A percentile compares a stretch with the other conserved stretches of the same genome.
These are phyloP conservation scores for Tilapia sparmanii DNA, from an alignment of 2,113 vertebrate species.

Conservation along the genomic window DNA sequence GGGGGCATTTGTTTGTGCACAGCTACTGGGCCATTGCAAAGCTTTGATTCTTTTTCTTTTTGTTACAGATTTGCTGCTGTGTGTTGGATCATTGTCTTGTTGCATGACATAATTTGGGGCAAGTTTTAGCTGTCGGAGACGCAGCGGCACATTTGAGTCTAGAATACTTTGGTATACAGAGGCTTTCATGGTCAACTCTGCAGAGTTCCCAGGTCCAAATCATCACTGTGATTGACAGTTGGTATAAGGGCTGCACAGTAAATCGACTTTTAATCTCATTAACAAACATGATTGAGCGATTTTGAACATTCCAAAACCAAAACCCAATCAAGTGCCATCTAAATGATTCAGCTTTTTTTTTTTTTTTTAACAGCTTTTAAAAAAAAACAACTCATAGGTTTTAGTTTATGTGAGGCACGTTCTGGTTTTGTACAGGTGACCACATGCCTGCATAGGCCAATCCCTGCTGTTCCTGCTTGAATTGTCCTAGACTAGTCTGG, in stretches of 20 bases:
- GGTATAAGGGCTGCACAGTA: neutral
- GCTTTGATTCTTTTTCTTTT: neutral
- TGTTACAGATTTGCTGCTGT: neutral
- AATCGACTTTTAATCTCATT: neutral
- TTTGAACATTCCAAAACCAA: neutral
- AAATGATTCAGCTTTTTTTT: neutral
- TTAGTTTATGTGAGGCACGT: neutral
- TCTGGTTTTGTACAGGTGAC: neutral
- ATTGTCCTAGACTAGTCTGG: neutral
- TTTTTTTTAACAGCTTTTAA: fast-evolving
- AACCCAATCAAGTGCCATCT: neutral
- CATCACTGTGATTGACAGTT: neutral
- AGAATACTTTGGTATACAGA: neutral
- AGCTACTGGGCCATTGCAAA: neutral
- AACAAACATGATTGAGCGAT: neutral
- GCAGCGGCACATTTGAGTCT: neutral
- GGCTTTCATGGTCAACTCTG: neutral
- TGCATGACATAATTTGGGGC: fast-evolving
- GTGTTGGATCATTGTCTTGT: neutral
- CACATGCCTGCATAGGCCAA: neutral
- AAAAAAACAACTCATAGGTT: neutral
- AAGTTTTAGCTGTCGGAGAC: neutral
- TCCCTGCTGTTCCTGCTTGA: neutral
- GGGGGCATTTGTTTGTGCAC: neutral
- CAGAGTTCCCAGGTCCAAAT: fast-evolving